Conservation (phyloP, 2,797 vertebrate genomes). For the Lepilemur septentrionalis region DNA sequence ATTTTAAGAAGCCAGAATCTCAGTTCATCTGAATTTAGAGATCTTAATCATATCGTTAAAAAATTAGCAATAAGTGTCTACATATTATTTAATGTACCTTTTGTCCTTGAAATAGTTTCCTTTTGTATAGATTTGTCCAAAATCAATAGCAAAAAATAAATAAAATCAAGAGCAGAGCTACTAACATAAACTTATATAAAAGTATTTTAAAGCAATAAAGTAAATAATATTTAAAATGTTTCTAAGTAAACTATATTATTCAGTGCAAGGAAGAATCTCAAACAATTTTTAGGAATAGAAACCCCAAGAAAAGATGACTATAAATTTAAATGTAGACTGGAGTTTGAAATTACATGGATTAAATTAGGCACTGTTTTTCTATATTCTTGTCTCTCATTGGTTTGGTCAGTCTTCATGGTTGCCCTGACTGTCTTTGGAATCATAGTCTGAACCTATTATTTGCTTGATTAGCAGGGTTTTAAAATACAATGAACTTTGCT, state of each 20-base stretch:
- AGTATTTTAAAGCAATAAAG: background rate
- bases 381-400: background rate
- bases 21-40: conserved; percentile 20
- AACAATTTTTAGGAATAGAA: background rate
- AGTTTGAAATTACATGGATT: background rate
- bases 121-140: background rate
- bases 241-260: background rate
- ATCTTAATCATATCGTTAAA: background rate
- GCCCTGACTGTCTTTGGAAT: background rate
- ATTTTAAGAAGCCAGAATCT: background rate
- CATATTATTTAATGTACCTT: background rate
- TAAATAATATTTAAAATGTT: background rate
- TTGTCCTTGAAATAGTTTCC: conserved; percentile 39
- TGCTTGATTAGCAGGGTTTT: background rate
- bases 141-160: background rate
- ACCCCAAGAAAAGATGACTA: background rate
- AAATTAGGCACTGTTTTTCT: background rate
- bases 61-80: conserved; percentile 15
- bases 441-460: background rate
- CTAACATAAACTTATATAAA: background rate
- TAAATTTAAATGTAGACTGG: background rate
- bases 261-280: background rate
- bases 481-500: background rate
- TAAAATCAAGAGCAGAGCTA: background rate
- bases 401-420: background rate